Percentiles rank a stretch among this genome's conserved stretches.
Evolutionary conservation across 2,888 invertebrate species (phyloP).

Genomic region (Aphrophora alni): DNA sequence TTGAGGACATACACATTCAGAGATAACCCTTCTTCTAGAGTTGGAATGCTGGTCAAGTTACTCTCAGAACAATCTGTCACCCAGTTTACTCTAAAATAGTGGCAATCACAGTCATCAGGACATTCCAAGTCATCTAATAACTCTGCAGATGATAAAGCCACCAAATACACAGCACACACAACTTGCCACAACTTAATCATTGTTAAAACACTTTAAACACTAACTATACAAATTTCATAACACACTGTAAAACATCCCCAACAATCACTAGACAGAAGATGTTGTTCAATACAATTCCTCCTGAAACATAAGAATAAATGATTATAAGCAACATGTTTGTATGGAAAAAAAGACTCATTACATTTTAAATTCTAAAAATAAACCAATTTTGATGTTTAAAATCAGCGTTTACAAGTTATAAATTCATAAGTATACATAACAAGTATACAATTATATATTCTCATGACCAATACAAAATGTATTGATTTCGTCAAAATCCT

Average conservation of each 20-base stretch:
- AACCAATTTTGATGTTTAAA: no score
- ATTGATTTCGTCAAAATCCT: no score
- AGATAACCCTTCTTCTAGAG: conserved; percentile 72
- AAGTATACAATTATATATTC: no score
- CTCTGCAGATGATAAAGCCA: conserved; percentile 29
- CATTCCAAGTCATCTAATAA: conserved; percentile 62
- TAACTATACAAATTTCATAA: neutral
- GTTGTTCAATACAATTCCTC: neutral
- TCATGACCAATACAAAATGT: no score
- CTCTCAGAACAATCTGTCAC: conserved; percentile 78
- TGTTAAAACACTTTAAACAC: neutral
- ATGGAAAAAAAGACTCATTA: no score
- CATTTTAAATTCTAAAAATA: no score
- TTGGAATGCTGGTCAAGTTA: conserved; percentile 67
- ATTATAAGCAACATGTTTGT: neutral
- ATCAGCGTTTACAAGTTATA: no score
- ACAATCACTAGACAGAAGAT: neutral
- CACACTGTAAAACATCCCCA: neutral
- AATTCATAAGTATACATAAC: no score
- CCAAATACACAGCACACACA: conserved; percentile 10
- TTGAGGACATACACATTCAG: conserved; percentile 73
- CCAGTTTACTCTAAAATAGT: conserved; percentile 78
- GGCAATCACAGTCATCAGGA: conserved; percentile 76
- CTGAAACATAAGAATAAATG: neutral
- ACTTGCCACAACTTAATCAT: neutral